phyloP scores from a whole-genome alignment of 2,113 vertebrate species.

The Beaufortia kweichowensis region DNA sequence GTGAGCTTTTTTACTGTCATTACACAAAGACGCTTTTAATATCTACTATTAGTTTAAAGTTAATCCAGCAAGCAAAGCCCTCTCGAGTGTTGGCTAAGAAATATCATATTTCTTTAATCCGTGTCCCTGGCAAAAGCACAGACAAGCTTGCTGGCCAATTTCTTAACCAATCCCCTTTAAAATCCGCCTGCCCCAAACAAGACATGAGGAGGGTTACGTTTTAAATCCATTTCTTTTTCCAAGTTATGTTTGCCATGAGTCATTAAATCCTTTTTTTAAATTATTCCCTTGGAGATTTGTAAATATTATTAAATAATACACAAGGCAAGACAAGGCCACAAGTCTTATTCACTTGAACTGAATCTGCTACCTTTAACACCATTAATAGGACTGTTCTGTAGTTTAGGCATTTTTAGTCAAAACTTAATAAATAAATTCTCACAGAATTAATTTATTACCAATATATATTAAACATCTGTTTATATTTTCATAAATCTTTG shows the following conservation, averaged over 20 bases:
- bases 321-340: too few relatives aligned
- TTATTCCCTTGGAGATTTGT: background rate
- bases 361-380: too few relatives aligned
- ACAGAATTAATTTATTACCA: too few relatives aligned
- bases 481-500: too few relatives aligned
- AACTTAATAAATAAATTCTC: too few relatives aligned
- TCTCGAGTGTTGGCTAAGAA: conserved; percentile 27
- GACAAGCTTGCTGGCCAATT: conserved; percentile 40
- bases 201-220: conserved; percentile 19
- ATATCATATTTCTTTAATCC: conserved; percentile 46
- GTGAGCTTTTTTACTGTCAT: conserved; percentile 30
- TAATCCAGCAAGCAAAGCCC: conserved; percentile 46
- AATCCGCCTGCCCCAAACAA: conserved; percentile 32
- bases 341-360: too few relatives aligned
- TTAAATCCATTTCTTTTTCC: conserved; percentile 27
- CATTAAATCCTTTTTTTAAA: background rate
- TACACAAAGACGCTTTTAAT: conserved; percentile 36
- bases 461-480: too few relatives aligned
- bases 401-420: too few relatives aligned
- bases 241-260: background rate
- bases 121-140: conserved; percentile 37
- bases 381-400: too few relatives aligned
- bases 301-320: background rate
- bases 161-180: conserved; percentile 37
- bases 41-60: conserved; percentile 34